These are phyloP conservation scores for Huso huso DNA, from an alignment of 2,797 vertebrate genomes.

Conservation along the genomic window DNA sequence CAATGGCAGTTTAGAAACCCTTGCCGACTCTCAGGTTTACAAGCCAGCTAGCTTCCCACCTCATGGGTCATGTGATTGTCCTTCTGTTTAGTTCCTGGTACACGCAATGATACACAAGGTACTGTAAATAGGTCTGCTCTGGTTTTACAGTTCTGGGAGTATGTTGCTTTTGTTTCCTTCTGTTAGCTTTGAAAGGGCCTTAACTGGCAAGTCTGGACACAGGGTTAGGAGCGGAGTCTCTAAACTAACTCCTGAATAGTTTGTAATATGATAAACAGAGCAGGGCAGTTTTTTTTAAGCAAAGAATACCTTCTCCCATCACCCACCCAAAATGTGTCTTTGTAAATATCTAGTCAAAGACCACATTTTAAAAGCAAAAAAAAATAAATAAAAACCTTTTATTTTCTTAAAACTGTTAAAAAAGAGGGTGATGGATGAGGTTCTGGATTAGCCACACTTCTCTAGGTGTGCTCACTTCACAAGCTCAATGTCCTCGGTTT, in stretches of 20 bases:
- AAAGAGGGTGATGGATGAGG: background rate
- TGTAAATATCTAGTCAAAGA: constrained; percentile 1
- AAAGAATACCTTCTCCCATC: constrained; percentile 2
- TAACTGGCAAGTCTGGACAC: constrained; percentile 30
- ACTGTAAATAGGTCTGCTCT: constrained; percentile 39
- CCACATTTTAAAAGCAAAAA: constrained; percentile 4
- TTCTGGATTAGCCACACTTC: constrained; percentile 18
- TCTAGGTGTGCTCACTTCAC: constrained; percentile 12
- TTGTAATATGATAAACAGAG: constrained; percentile 25
- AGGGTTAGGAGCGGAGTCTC: background rate
- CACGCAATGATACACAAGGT: constrained; percentile 29
- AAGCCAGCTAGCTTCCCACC: constrained; percentile 27
- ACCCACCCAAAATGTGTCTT: constrained; percentile 11
- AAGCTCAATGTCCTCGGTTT: constrained; percentile 3
- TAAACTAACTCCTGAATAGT: constrained; percentile 10
- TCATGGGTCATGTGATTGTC: constrained; percentile 16
- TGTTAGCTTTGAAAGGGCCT: constrained; percentile 9
- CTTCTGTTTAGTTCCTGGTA: constrained; percentile 6
- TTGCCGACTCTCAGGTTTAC: constrained; percentile 41
- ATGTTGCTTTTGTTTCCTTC: background rate
- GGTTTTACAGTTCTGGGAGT: constrained; percentile 23
- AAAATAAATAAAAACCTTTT: background rate
- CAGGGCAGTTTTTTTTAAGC: constrained; percentile 1
- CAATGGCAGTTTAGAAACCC: constrained; percentile 18
- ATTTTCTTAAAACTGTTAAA: constrained; percentile 17